Evolutionary conservation across 2,113 vertebrate genomes (phyloP), one percentile per base, ranked within the genome.

Genomic region (Gymnogyps californianus): DNA sequence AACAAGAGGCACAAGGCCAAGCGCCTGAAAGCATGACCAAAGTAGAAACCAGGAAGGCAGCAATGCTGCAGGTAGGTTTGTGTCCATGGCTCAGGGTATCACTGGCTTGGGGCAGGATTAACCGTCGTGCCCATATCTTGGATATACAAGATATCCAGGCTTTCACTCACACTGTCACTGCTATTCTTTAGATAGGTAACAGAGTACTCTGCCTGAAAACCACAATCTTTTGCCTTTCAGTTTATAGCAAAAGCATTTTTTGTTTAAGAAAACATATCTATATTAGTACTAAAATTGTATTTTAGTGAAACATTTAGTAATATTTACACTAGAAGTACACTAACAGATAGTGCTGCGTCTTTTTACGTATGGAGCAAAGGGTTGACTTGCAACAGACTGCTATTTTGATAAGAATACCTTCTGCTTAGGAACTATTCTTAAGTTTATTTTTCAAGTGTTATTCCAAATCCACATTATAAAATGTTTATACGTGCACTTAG

Each of bases 351-450:
- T 58, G 71, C 78, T 76, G 66, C 82, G 69, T 96, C 84, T 83
- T 93, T 85, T n/a, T 69, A 69, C 9, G 49, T 77, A 80, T 47
- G 82, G 94, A 96, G 96, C 74, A 89, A 96, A 95, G 87, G 87
- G 87, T 8, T 97, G 96, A 81, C 87, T 96, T 69, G 77, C 93
- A 83, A 94, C 87, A 95, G 91, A 93, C 89, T 96, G 91, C 95
- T 96, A 86, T 96, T 97, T 96, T 96, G 91, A 55, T 94, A 93
- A 74, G 95, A 93, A 85, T 83, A 97, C 89, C 89, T 97, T 97
- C 90, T 96, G 96, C 94, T 96, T 70, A 80, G 88, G 91, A 96
- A 64, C 89, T 85, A 66, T 77, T 96, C 93, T 90, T 78, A 71
- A 93, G 83, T 62, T 91, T 93, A 86, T 94, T 96, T 97, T 94